Evolutionary conservation across 2,113 vertebrate species (phyloP), one percentile per base, ranked within the genome.

Genomic region (Gallinago media): DNA sequence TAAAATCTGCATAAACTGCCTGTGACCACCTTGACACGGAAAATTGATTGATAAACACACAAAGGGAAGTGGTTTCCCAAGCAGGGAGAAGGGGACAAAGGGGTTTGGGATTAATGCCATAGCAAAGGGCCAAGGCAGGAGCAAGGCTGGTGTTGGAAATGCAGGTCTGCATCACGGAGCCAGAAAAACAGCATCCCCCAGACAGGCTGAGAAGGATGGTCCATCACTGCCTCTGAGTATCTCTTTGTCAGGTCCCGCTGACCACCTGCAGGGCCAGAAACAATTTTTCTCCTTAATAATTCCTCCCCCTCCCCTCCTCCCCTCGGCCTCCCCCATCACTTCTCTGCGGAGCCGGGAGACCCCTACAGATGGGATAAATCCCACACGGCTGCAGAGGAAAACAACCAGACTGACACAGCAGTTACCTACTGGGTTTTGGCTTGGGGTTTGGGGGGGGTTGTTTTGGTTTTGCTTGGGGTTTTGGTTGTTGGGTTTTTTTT

Each of bases 21-120:
- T 55, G 92, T 59, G 73, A 86, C 72, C 86, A 71, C 4, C 2
- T 12, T 34, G 95, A 75, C 94, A 72, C 1, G 50, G 89, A 4
- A 89, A 94, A 81, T 94, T 23, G 83, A 74, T 85, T 86, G 77
- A 56, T 66, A 40, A 40, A 9, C 55, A 25, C 88, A 96, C 86
- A 94, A 95, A 89, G 66, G 77, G 56, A 44, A 94, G 29, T 1
- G 52, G 70, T 66, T 94, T 96, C 94, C 91, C 95, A 95, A 95
- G 94, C 76, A 89, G 36, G 59, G 73, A 67, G 47, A 81, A 84
- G 21, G 44, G 77, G 72, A 94, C 93, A 92, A 91, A 95, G 84
- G 52, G 76, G 34, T 76, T 81, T 55, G 91, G 71, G 80, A 87
- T 91, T 86, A 91, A 78, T 50, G n/a, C 59, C 32, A 6, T 21